phyloP scores from a whole-genome alignment of 2,888 invertebrate species.

The Amiota mariae region DNA sequence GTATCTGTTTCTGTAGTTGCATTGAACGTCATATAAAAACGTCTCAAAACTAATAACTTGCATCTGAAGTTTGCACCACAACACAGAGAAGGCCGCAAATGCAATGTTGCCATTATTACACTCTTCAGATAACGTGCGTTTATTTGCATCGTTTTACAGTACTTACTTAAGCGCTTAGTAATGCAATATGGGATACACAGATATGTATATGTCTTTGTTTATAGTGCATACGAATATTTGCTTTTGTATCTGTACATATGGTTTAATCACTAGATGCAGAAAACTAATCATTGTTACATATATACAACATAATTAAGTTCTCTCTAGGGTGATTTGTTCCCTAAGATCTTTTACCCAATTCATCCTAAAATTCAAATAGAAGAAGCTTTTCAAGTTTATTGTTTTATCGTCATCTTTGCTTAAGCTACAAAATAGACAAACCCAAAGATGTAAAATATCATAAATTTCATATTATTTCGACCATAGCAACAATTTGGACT shows the following conservation, averaged over 20 bases:
- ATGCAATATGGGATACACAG: too few relatives aligned
- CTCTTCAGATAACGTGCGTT: too few relatives aligned
- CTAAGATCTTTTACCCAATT: not conserved
- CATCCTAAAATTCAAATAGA: not conserved
- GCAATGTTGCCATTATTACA: not conserved
- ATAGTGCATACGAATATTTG: not conserved
- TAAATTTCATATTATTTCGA: too few relatives aligned
- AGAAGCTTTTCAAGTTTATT: constrained; percentile 12
- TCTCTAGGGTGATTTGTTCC: not conserved
- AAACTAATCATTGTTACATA: too few relatives aligned
- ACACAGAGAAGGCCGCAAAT: not conserved
- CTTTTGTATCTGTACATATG: not conserved
- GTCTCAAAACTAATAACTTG: constrained; percentile 20
- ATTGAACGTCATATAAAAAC: constrained; percentile 7
- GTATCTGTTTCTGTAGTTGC: not conserved
- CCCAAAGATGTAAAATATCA: too few relatives aligned
- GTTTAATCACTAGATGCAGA: not conserved
- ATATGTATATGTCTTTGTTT: too few relatives aligned
- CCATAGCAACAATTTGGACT: not conserved
- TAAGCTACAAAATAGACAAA: too few relatives aligned
- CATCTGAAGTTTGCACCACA: not conserved
- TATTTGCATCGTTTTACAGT: too few relatives aligned
- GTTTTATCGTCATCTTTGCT: not conserved
- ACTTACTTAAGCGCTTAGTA: too few relatives aligned
- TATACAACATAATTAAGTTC: not conserved